These are phyloP conservation scores for Mareca strepera DNA, from an alignment of 2,797 vertebrate genomes.

Conservation along the genomic window DNA sequence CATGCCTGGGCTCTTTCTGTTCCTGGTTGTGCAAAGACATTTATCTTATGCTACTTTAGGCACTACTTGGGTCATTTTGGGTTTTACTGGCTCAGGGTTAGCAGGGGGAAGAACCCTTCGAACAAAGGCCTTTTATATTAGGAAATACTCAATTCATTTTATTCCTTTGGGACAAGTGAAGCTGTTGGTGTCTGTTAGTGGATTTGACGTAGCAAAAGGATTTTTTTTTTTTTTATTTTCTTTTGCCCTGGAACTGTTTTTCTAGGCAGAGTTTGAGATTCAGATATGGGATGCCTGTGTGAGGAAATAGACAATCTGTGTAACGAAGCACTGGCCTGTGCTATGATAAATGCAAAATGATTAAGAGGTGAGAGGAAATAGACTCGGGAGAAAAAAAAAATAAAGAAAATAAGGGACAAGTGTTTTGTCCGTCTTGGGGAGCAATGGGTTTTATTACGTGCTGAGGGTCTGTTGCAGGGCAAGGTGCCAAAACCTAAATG, in stretches of 20 bases:
- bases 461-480: background rate
- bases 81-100: background rate
- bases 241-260: slow-evolving; percentile 9
- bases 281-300: background rate
- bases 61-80: background rate
- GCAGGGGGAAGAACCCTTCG: background rate
- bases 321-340: background rate
- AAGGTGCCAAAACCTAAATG: background rate
- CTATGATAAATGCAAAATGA: slow-evolving; percentile 15
- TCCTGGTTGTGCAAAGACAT: background rate
- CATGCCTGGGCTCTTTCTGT: background rate
- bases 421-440: background rate
- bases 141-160: background rate
- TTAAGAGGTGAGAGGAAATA: background rate
- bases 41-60: background rate
- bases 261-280: background rate
- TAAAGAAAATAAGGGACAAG: background rate
- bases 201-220: background rate
- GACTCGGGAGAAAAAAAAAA: background rate
- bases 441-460: background rate
- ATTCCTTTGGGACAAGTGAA: background rate
- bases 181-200: background rate
- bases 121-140: background rate
- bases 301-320: background rate
- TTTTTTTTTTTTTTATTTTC: background rate